Base-by-base conservation (phyloP, 1,140 invertebrate genomes). In the Drosophila sechellia region DNA sequence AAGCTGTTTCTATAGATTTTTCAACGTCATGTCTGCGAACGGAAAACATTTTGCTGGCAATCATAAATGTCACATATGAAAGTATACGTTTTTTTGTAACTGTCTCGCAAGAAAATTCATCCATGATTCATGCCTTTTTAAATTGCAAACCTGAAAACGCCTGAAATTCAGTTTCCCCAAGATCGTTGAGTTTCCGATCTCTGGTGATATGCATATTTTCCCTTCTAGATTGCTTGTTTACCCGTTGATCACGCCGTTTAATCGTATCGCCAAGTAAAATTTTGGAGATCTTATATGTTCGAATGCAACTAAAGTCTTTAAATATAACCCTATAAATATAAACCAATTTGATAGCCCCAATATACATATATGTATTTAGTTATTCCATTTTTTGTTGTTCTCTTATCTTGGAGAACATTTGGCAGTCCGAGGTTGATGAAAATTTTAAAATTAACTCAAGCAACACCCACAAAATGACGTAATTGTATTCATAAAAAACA, bases 401-500 rank as follows among this genome's bases (percentile, higher is more conserved):
- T 48, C 52, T 12, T 12, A 25, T 57, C 52, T 70, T 54, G 71
- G 80, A 76, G 40, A 70, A 77, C 55, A 59, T 77, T 37, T 46
- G 50, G 49, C 17, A 63, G 27, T 40, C 13, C 34, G 22, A 27
- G 15, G 42, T 12, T 58, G 40, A 15, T 48, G 43, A 55, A 39
- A 42, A 64, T 43, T 43, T 55, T 77, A 73, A 65, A 80, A 58
- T 85, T 78, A 81, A 75, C 77, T 42, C 34, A 35, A 74, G 58
- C 73, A 77, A 63, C 78, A 74, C 64, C 78, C 83, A 86, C 81
- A 63, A 49, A 31, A 70, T 85, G 81, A 85, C 81, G 81, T 54
- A 83, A 81, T 64, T 76, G 50, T 71, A 72, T 86, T 72, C 69
- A 89, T 86, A 87, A 60, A 81, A 81, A 60, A 77, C 69, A 83